Evolutionary conservation across 1,140 invertebrate genomes (phyloP).

Genomic region (Plectrocnemia conspersa): DNA sequence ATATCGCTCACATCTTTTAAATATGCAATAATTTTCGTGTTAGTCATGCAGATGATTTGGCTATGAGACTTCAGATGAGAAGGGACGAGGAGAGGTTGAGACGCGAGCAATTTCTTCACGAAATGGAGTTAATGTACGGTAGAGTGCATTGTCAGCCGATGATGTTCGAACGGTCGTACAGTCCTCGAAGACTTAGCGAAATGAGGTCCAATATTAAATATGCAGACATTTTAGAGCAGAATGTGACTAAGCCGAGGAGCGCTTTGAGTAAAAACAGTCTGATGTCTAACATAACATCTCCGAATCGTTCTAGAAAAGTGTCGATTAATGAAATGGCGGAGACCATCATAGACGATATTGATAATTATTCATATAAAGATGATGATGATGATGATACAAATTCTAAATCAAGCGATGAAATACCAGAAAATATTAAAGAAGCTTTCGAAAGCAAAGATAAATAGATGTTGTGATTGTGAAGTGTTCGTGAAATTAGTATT

Average conservation of each 20-base stretch:
- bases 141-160: conserved; percentile 64
- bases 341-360: conserved; percentile 47
- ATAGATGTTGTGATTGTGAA: background rate
- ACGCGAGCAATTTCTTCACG: conserved; percentile 59
- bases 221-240: background rate
- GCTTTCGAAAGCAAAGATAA: conserved; percentile 1
- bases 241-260: conserved; percentile 24
- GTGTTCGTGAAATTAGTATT: background rate
- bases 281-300: conserved; percentile 39
- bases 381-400: conserved; percentile 39
- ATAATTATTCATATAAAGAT: conserved; percentile 43
- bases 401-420: conserved; percentile 37
- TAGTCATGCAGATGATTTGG: conserved; percentile 64
- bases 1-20: background rate
- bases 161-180: conserved; percentile 66
- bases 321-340: conserved; percentile 55
- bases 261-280: conserved; percentile 40
- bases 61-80: conserved; percentile 58
- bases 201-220: conserved; percentile 9
- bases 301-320: conserved; percentile 41
- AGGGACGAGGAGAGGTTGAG: conserved; percentile 62
- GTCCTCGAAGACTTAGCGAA: conserved; percentile 45
- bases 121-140: conserved; percentile 68
- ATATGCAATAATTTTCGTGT: conserved; percentile 27
- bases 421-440: conserved; percentile 29